Base-by-base conservation (phyloP, 1,140 invertebrate genomes). In the Asobara japonica region DNA sequence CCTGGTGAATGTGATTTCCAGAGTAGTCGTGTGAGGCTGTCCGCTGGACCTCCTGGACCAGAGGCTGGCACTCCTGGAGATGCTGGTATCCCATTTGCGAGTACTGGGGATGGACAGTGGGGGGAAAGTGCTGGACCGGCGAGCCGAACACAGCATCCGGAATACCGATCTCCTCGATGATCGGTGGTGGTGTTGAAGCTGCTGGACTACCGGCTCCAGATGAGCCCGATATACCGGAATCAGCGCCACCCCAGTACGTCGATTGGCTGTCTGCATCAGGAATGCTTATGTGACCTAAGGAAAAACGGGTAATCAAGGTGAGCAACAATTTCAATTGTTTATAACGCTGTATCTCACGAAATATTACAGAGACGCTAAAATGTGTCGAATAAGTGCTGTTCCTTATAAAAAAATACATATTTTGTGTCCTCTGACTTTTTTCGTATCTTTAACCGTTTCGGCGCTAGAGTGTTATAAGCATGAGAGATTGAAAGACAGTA, bases 191-290 rank as follows among this genome's bases (percentile, higher is more conserved):
- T 2, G 84, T 86, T 5, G 85, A 83, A 3, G 80, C 80, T 7
- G 84, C 80, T 0, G 84, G 84, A 76, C 85, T 86, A 18, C 83
- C 86, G 3, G 85, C 81, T 0, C 83, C 82, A 1, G 85, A 86
- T 75, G 85, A 86, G 0, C 86, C 85, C 5, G 85, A 86, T 31
- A 86, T 87, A 2, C 84, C 86, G 5, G 85, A 86, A 64, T 86
- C 85, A 1, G 79, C 83, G 0, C 82, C 80, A 16, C 73, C 80
- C 82, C 85, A 87, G 8, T 86, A 87, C 3, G 80, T 79, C n/a
- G 83, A 86, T 33, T 85, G 84, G 45, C 80, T 83, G 60, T 86
- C 86, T 3, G 74, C 71, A 31, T 85, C 84, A 22, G 78, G 79
- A 10, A 72, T 31, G n/a, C 11, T 31, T 30, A 33, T 30, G 51